phyloP scores from a whole-genome alignment of 2,888 invertebrate genomes.

The Molanna angustata region DNA sequence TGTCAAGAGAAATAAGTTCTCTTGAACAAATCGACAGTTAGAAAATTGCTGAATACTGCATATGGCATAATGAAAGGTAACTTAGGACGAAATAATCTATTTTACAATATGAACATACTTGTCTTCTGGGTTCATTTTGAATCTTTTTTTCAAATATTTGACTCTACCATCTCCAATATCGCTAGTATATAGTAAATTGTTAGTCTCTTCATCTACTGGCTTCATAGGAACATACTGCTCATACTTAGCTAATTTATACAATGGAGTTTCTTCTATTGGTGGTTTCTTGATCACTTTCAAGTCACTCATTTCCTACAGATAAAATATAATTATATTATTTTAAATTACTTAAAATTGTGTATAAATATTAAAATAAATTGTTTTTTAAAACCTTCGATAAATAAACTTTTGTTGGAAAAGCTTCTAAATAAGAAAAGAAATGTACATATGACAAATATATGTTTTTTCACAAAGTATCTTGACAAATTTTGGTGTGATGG shows the following conservation, averaged over 20 bases:
- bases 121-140: conserved; percentile 54
- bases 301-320: conserved; percentile 13
- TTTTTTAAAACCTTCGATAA: no score
- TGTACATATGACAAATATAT: no score
- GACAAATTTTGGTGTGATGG: no score
- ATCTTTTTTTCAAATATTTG: conserved; percentile 50
- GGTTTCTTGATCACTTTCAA: conserved; percentile 7
- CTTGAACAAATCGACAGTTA: no score
- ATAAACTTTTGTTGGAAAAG: no score
- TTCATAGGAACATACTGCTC: conserved; percentile 48
- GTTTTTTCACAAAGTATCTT: no score
- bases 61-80: neutral
- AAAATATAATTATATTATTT: no score
- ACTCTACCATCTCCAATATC: conserved; percentile 49
- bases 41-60: no score
- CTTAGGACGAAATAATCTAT: neutral
- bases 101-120: conserved; percentile 41
- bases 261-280: neutral
- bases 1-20: no score
- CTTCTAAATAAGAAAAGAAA: no score
- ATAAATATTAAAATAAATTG: no score
- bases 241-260: conserved; percentile 8
- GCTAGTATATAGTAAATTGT: conserved; percentile 48
- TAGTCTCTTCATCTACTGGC: conserved; percentile 50
- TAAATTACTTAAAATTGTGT: no score